Conservation (phyloP, 2,797 vertebrate genomes). For the Pseudocheirus occidentalis region DNA sequence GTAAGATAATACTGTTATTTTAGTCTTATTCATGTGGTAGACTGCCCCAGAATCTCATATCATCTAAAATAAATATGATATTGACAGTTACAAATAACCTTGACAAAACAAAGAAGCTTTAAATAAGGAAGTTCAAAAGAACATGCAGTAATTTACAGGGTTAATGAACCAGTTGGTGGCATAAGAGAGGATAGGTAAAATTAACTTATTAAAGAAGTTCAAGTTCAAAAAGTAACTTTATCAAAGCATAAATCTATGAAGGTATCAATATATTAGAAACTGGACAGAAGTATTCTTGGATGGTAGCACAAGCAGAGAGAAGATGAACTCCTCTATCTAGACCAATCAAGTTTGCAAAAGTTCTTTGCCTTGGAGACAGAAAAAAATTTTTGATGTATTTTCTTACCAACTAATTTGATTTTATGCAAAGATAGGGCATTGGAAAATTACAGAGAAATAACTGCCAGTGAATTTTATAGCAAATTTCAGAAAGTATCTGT, state of each 20-base stretch:
- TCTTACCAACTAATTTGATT: background rate
- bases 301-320: background rate
- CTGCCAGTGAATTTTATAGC: background rate
- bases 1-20: background rate
- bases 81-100: background rate
- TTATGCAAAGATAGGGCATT: background rate
- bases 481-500: background rate
- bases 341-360: background rate
- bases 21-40: background rate
- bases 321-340: background rate
- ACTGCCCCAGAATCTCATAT: background rate
- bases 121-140: background rate
- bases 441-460: background rate
- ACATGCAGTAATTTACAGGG: background rate
- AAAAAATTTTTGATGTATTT: background rate
- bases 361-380: background rate
- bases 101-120: background rate
- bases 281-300: background rate
- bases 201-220: background rate
- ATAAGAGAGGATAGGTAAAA: background rate
- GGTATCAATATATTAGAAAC: background rate
- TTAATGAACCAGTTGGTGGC: background rate
- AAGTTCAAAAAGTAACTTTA: background rate
- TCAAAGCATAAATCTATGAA: background rate
- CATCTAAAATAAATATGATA: background rate